Evolutionary conservation across 2,797 vertebrate genomes (phyloP).

Genomic region (Siniperca scherzeri): DNA sequence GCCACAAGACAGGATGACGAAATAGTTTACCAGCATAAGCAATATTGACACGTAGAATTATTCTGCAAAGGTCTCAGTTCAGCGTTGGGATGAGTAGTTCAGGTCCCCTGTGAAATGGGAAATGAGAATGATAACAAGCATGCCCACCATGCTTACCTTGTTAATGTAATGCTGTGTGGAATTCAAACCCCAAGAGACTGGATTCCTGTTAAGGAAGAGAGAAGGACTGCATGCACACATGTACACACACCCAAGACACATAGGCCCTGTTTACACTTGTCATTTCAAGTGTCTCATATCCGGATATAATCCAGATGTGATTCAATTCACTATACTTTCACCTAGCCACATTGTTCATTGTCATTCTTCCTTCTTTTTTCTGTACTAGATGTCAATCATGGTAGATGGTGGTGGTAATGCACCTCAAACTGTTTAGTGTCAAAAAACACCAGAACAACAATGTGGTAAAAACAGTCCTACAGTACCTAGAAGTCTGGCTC

Average conservation of each 20-base stretch:
- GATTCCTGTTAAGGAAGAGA: slow-evolving; percentile 9
- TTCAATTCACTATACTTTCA: neutral
- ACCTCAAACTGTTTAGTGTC: neutral
- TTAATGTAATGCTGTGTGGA: slow-evolving; percentile 48
- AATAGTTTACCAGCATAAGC: slow-evolving; percentile 44
- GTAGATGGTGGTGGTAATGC: neutral
- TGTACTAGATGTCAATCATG: slow-evolving; percentile 2
- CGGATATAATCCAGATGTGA: neutral
- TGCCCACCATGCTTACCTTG: slow-evolving; percentile 31
- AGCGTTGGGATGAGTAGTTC: slow-evolving; percentile 45
- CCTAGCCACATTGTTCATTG: neutral
- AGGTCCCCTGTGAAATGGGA: slow-evolving; percentile 51
- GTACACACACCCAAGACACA: neutral
- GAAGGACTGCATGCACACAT: neutral
- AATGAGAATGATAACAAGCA: slow-evolving; percentile 58
- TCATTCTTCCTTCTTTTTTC: neutral
- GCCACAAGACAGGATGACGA: slow-evolving; percentile 14
- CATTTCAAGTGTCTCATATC: neutral
- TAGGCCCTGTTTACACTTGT: neutral
- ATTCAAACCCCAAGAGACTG: slow-evolving; percentile 36
- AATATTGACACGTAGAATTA: slow-evolving; percentile 59
- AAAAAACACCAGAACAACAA: neutral
- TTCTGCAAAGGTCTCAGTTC: slow-evolving; percentile 50
- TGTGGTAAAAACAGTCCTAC: neutral
- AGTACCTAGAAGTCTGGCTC: neutral